phyloP scores from a whole-genome alignment of 1,140 invertebrate genomes.

The Atta cephalotes region DNA sequence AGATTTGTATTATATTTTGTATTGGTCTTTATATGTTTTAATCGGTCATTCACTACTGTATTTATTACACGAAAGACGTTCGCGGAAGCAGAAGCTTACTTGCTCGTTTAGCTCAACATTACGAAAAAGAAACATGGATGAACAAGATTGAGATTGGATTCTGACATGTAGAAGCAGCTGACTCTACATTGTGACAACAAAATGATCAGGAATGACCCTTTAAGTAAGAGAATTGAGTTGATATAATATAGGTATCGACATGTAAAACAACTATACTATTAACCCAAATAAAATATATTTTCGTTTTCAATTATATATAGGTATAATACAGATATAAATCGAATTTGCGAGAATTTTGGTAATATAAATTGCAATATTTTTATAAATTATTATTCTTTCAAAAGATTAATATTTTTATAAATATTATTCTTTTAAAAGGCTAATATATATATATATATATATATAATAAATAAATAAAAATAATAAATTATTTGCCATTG shows the following conservation, averaged over 20 bases:
- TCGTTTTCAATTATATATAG: not conserved
- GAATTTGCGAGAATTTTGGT: not conserved
- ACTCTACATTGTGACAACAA: conserved; percentile 38
- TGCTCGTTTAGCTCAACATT: not conserved
- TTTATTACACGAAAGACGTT: not conserved
- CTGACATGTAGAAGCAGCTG: conserved; percentile 44
- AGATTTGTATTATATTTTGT: not conserved
- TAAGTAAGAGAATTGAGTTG: conserved; percentile 55
- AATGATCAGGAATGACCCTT: conserved; percentile 45
- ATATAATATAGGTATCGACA: not conserved
- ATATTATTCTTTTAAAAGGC: not conserved
- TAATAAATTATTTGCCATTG: no score
- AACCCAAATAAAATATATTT: not conserved
- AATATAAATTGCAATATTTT: not conserved
- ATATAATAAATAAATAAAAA: no score
- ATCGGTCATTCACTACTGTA: not conserved
- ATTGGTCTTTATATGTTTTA: not conserved
- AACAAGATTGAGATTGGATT: conserved; percentile 43
- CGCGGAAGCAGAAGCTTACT: conserved; percentile 36
- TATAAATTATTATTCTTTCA: not conserved
- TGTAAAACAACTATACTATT: not conserved
- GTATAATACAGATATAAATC: not conserved
- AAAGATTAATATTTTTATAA: not conserved
- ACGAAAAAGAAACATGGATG: conserved; percentile 62
- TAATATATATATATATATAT: not conserved